Evolutionary conservation across 2,888 invertebrate species (phyloP).

Genomic region (Nephrotoma flavescens): DNA sequence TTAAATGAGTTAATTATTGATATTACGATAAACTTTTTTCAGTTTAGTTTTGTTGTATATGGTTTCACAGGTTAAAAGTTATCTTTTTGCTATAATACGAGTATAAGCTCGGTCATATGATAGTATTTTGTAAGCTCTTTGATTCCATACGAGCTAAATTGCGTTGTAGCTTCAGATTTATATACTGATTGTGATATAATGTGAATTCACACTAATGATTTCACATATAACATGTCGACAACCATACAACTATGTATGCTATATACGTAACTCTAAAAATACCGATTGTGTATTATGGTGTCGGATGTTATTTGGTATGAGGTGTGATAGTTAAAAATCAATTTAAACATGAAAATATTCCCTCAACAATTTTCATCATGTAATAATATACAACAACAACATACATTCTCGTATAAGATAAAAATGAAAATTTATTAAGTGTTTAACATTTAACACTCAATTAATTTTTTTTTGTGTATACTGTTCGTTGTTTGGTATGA

Average conservation of each 20-base stretch:
- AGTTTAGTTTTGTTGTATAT: not conserved
- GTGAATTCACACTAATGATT: not conserved
- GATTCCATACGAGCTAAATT: not conserved
- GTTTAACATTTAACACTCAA: not conserved
- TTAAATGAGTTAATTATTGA: not conserved
- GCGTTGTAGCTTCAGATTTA: not conserved
- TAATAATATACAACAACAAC: not conserved
- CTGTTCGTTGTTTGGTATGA: not conserved
- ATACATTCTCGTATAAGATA: not conserved
- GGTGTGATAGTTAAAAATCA: not conserved
- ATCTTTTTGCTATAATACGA: not conserved
- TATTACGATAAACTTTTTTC: not conserved
- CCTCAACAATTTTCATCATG: not conserved
- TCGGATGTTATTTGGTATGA: not conserved
- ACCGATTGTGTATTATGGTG: not conserved
- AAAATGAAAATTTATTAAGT: not conserved
- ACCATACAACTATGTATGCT: not conserved
- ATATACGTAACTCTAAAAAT: not conserved
- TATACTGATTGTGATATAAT: not conserved
- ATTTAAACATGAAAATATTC: not conserved
- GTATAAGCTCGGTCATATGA: not conserved
- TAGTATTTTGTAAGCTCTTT: not conserved
- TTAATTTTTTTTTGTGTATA: not conserved
- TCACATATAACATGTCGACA: not conserved
- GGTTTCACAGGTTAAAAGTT: not conserved